Evolutionary conservation across 2,113 vertebrate genomes (phyloP).

Genomic region (Engystomops pustulosus): DNA sequence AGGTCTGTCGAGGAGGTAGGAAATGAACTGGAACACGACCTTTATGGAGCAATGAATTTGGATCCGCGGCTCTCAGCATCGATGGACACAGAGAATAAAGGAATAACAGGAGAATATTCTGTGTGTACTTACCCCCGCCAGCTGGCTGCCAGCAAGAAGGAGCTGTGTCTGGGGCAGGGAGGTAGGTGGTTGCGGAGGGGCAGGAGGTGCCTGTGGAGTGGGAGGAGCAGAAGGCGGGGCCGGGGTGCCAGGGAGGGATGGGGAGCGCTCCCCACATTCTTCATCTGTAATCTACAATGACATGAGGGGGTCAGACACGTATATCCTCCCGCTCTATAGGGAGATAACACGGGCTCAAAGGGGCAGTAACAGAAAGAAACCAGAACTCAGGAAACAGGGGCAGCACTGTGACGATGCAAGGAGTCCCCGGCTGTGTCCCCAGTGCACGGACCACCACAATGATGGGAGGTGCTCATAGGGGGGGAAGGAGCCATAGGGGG

Average conservation of each 20-base stretch:
- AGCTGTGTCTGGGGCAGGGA: slow-evolving; percentile 88
- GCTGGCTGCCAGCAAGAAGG: slow-evolving; percentile 88
- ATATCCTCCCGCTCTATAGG: neutral
- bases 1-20: too few relatives aligned
- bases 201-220: slow-evolving; percentile 67
- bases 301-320: too few relatives aligned
- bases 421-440: slow-evolving; percentile 33
- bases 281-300: slow-evolving; percentile 31
- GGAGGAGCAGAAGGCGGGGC: slow-evolving; percentile 16
- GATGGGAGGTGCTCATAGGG: too few relatives aligned
- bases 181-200: slow-evolving; percentile 77
- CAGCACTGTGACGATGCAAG: neutral
- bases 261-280: slow-evolving; percentile 34
- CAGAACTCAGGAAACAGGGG: slow-evolving; percentile 36
- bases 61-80: neutral
- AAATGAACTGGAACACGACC: too few relatives aligned
- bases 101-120: too few relatives aligned
- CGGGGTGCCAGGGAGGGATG: neutral
- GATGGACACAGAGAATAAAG: too few relatives aligned
- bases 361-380: slow-evolving; percentile 17
- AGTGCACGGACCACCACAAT: too few relatives aligned
- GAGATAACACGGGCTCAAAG: slow-evolving; percentile 12
- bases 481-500: too few relatives aligned
- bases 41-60: too few relatives aligned
- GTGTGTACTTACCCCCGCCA: slow-evolving; percentile 88